Conservation (phyloP, 37 sponge, comb jelly and placozoan species). For the Haliclona indistincta region DNA sequence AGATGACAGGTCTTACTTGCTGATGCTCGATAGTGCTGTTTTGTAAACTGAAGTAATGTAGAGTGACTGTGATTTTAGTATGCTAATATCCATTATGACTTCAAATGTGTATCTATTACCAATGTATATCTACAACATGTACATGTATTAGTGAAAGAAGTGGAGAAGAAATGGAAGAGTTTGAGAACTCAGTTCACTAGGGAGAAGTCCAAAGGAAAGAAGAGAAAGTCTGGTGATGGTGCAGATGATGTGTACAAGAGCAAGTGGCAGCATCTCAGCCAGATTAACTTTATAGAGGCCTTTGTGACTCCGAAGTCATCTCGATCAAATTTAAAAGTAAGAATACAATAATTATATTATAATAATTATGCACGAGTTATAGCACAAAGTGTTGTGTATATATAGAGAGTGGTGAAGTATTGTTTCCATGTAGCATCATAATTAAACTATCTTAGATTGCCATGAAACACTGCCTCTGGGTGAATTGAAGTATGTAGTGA, state of each 20-base stretch:
- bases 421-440: too few relatives aligned
- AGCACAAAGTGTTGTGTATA: neutral
- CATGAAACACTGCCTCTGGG: too few relatives aligned
- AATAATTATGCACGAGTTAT: neutral
- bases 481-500: too few relatives aligned
- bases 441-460: too few relatives aligned
- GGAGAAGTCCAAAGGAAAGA: neutral
- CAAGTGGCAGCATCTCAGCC: neutral
- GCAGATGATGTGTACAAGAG: neutral
- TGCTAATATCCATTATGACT: too few relatives aligned
- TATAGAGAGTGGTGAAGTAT: too few relatives aligned
- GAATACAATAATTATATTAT: neutral
- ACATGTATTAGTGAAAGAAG: slow-evolving; percentile 9
- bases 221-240: neutral
- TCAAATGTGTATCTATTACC: too few relatives aligned
- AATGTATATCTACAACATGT: too few relatives aligned
- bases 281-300: neutral
- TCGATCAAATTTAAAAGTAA: neutral
- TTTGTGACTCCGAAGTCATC: neutral
- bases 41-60: too few relatives aligned
- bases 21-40: too few relatives aligned
- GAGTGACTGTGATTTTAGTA: too few relatives aligned
- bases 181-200: neutral
- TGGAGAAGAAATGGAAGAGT: neutral
- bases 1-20: too few relatives aligned